A percentile compares a stretch with the other conserved stretches of the same genome.
These are phyloP conservation scores for Lycaena phlaeas DNA, from an alignment of 2,888 invertebrate genomes.

Conservation along the genomic window DNA sequence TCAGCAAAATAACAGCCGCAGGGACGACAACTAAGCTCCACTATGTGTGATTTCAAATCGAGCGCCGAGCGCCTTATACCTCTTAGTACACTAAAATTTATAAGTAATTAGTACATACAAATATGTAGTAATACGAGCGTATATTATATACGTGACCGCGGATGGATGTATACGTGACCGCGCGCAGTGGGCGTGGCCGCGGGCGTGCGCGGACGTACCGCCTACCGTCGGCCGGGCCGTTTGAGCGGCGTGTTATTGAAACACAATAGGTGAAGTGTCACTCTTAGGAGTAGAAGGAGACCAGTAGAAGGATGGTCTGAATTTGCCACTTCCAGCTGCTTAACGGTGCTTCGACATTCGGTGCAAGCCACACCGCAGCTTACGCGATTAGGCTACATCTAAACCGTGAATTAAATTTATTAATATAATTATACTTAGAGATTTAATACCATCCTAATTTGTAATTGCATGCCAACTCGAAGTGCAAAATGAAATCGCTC, in stretches of 20 bases:
- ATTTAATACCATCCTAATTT: slow-evolving; percentile 54
- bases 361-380: slow-evolving; percentile 45
- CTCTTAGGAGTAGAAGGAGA: not conserved
- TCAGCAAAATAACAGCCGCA: slow-evolving; percentile 68
- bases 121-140: slow-evolving; percentile 28
- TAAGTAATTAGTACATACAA: slow-evolving; percentile 45
- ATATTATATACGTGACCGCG: slow-evolving; percentile 25
- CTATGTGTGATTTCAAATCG: slow-evolving; percentile 68
- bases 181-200: slow-evolving; percentile 9
- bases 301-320: slow-evolving; percentile 2
- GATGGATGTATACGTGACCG: slow-evolving; percentile 18
- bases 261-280: slow-evolving; percentile 5
- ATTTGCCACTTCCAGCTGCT: slow-evolving; percentile 26
- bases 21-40: slow-evolving; percentile 67
- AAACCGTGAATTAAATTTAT: slow-evolving; percentile 57
- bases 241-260: slow-evolving; percentile 2
- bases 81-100: slow-evolving; percentile 60
- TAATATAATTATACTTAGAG: slow-evolving; percentile 55
- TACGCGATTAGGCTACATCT: slow-evolving; percentile 55
- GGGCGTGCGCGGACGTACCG: not conserved
- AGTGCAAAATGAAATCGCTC: slow-evolving; percentile 68
- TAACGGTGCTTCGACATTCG: slow-evolving; percentile 27
- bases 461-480: slow-evolving; percentile 60
- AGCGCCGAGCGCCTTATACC: slow-evolving; percentile 53
- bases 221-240: no score